A percentile compares a stretch with the other conserved stretches of the same genome.
These are phyloP conservation scores for Chymomyza costata DNA, from an alignment of 1,140 invertebrate genomes.

Conservation along the genomic window DNA sequence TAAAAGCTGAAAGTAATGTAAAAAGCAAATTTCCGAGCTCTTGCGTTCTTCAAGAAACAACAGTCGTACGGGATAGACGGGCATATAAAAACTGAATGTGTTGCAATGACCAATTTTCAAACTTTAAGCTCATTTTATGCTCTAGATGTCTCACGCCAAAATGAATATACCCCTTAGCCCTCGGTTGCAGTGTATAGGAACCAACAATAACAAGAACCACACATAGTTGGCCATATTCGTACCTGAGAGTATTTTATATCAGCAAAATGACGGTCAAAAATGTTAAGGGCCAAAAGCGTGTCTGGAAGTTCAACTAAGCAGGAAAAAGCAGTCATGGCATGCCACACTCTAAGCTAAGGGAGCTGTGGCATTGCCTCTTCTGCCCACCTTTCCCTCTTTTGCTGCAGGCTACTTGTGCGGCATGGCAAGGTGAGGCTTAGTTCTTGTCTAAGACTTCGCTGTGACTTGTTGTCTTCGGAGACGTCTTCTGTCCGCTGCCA, in stretches of 20 bases:
- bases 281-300: constrained; percentile 74
- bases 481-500: background rate
- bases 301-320: constrained; percentile 68
- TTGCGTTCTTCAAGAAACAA: no score
- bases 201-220: constrained; percentile 12
- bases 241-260: constrained; percentile 63
- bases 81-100: no score
- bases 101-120: no score
- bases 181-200: no score
- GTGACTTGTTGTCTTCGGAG: constrained; percentile 2
- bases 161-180: no score
- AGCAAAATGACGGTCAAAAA: constrained; percentile 71
- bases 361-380: constrained; percentile 1
- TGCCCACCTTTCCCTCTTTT: no score
- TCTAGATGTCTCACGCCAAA: no score
- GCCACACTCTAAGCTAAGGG: constrained; percentile 33
- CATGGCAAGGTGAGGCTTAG: constrained; percentile 52
- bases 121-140: no score
- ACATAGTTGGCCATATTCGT: constrained; percentile 1
- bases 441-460: constrained; percentile 12
- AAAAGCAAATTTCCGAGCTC: no score
- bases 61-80: no score
- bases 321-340: constrained; percentile 45
- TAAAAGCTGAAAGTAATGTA: no score
- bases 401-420: constrained; percentile 47